Conservation (phyloP, 2,113 vertebrate genomes). For the Etia nguti region DNA sequence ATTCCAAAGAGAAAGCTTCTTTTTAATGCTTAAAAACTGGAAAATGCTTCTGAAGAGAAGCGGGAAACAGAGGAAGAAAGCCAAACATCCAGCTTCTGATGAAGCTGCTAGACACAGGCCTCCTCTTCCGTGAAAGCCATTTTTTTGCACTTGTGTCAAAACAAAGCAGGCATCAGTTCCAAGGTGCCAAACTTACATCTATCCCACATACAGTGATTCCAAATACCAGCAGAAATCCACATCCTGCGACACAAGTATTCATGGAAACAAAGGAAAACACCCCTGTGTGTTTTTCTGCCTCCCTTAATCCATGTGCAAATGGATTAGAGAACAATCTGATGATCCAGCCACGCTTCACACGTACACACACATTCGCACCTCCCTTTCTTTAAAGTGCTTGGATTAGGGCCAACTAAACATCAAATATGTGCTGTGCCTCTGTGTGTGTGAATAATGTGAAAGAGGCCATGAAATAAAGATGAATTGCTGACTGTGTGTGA, state of each 20-base stretch:
- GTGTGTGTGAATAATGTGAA: neutral
- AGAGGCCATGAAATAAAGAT: constrained; percentile 20
- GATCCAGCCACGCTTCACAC: neutral
- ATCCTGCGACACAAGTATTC: neutral
- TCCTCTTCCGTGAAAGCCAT: neutral
- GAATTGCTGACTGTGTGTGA: neutral
- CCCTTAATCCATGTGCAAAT: neutral
- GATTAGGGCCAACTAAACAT: neutral
- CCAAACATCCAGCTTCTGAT: neutral
- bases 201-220: neutral
- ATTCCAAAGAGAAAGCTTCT: neutral
- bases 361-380: neutral
- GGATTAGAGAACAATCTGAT: constrained; percentile 24
- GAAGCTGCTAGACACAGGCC: neutral
- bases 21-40: neutral
- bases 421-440: neutral
- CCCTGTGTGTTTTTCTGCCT: neutral
- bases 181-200: neutral
- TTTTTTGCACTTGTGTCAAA: neutral
- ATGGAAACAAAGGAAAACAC: neutral
- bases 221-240: neutral
- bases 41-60: neutral
- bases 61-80: neutral
- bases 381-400: neutral
- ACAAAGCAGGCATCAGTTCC: neutral